Conservation (phyloP, 2,113 vertebrate genomes). For the Anguilla japonica region DNA sequence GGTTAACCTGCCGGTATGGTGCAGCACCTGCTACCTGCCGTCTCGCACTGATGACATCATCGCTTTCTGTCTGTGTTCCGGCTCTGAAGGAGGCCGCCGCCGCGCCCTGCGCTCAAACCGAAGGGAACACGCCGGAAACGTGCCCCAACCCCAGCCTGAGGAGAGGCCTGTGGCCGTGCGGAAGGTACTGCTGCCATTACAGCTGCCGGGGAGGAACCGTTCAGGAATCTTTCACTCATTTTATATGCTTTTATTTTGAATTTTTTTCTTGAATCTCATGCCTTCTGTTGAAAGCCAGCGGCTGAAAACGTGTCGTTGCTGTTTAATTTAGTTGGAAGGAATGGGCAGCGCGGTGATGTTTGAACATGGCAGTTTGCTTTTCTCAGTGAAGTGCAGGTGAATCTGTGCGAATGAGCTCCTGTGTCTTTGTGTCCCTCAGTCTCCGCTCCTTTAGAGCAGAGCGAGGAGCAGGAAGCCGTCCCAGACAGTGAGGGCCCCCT, state of each 20-base stretch:
- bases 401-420: neutral
- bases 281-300: too few species aligned
- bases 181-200: neutral
- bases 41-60: neutral
- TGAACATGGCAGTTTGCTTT: neutral
- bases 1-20: too few species aligned
- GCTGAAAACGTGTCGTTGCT: too few species aligned
- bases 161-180: neutral
- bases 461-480: neutral
- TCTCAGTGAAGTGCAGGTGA: neutral
- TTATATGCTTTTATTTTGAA: neutral
- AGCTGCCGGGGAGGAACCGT: neutral
- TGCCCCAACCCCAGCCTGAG: conserved; percentile 27
- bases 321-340: too few species aligned
- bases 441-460: neutral
- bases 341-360: too few species aligned
- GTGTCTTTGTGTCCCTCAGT: neutral
- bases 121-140: neutral
- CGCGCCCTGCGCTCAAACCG: neutral
- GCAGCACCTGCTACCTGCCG: neutral
- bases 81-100: conserved; percentile 31
- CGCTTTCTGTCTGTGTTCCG: neutral
- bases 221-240: neutral
- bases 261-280: too few species aligned
- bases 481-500: neutral